A percentile compares a stretch with the other conserved stretches of the same genome.
These are phyloP conservation scores for Cyanoliseus patagonus DNA, from an alignment of 2,113 vertebrate species.

Conservation along the genomic window DNA sequence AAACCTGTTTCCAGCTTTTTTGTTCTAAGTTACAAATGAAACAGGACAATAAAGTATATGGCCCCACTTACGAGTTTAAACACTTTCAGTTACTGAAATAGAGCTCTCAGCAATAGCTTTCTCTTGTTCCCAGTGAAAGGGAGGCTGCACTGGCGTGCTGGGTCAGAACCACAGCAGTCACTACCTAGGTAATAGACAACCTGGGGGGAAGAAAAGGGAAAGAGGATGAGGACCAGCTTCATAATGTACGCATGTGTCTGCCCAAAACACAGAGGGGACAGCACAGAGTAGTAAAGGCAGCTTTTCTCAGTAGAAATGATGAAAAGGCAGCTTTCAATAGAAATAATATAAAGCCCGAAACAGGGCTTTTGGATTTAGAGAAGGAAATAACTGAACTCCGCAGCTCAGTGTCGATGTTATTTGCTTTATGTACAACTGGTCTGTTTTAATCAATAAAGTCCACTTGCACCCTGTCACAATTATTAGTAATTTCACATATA, in stretches of 20 bases:
- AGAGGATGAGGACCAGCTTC: background rate
- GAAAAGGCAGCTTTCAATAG: background rate
- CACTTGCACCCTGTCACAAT: background rate
- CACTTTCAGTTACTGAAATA: background rate
- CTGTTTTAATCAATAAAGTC: background rate
- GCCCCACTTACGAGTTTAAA: background rate
- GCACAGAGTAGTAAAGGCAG: background rate
- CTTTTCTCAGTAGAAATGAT: background rate
- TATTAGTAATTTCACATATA: background rate
- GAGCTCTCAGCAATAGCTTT: background rate
- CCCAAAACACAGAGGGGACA: background rate
- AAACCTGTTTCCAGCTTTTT: background rate
- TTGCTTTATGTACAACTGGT: background rate
- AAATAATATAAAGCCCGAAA: background rate
- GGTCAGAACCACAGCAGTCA: background rate
- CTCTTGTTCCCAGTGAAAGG: background rate
- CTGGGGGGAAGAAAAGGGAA: background rate
- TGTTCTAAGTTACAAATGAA: background rate
- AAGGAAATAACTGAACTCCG: background rate
- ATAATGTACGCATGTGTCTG: background rate
- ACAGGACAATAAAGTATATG: background rate
- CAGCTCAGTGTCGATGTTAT: fast-evolving
- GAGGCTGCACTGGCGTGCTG: background rate
- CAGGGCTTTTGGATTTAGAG: background rate
- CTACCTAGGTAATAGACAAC: background rate